Base-by-base conservation (phyloP, 1,140 invertebrate genomes). In the Oedothorax gibbosus region DNA sequence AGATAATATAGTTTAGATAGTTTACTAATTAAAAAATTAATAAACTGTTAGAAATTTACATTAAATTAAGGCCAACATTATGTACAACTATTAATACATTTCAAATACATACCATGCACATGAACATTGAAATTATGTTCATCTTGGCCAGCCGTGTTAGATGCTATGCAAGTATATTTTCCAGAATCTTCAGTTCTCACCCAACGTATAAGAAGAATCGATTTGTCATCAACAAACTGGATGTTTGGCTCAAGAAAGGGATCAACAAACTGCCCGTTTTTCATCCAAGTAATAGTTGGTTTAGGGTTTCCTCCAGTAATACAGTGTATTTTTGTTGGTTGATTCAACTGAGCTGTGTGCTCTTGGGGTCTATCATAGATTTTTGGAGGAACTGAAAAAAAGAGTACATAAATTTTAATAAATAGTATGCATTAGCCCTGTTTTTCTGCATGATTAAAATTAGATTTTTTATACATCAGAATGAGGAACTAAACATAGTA, bases 161-260 rank as follows among this genome's bases (percentile, higher is more conserved):
- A 90, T 8, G 91, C 91, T 71, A 90, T 87, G 87, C 92, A 92
- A n/a, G 89, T 88, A 80, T 92, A 92, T 35, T 88, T 66, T n/a
- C 90, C 91, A 71, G 89, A 88, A 87, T 92, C 92, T 57, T 88
- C 87, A 62, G 89, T 76, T 86, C 82, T 78, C 11, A 56, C 62
- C 53, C 51, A 77, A 0, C 62, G 60, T 77, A 85, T 68, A n/a
- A 77, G 20, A 15, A 85, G 56, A 71, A 64, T 56, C 14, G 82
- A 77, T 57, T 77, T 64, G 15, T 85, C 73, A 62, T 85, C 53
- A 4, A 69, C 12, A n/a, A 78, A 77, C 5, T 77, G 82, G 54
- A 85, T 20, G 53, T 85, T 85, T 69, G 82, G 82, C 5, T 85
- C 82, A 10, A 53, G 18, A 77, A 77, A 85, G 8, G 82, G 49